Percentiles rank a stretch among this genome's conserved stretches.
Evolutionary conservation across 2,797 vertebrate species (phyloP).

Genomic region (Tenualosa thibaudeaui): DNA sequence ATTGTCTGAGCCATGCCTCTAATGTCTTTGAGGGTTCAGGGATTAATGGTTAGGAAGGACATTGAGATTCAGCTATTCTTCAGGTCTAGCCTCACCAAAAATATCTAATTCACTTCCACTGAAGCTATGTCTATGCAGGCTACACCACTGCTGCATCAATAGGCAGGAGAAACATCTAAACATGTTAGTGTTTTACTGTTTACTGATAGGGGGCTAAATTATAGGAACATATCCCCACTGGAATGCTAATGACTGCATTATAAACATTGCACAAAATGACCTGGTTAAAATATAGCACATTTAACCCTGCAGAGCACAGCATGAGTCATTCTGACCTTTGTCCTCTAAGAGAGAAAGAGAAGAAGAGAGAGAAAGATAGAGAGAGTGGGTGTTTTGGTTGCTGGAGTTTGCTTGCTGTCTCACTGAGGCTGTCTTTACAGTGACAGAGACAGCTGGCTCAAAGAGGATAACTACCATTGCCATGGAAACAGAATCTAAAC

Average conservation of each 20-base stretch:
- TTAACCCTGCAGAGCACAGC: not conserved
- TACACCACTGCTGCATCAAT: not conserved
- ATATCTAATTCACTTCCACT: not conserved
- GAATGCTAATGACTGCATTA: not conserved
- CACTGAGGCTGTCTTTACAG: not conserved
- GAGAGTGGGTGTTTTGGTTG: conserved; percentile 18
- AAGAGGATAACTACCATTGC: conserved; percentile 10
- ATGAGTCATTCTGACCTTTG: conserved; percentile 8
- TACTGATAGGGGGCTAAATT: not conserved
- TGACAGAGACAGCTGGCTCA: conserved; percentile 4
- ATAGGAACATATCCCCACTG: not conserved
- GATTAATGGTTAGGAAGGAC: too few relatives aligned
- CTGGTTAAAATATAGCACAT: not conserved
- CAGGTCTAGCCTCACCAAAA: too few relatives aligned
- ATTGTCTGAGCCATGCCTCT: too few relatives aligned
- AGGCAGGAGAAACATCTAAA: not conserved
- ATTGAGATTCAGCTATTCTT: too few relatives aligned
- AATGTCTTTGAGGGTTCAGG: too few relatives aligned
- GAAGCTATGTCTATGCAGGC: too few relatives aligned
- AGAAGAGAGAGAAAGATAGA: not conserved
- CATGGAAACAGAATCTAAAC: conserved; percentile 40
- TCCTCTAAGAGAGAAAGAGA: not conserved
- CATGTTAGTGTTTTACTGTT: not conserved
- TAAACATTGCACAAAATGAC: not conserved
- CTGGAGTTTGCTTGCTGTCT: conserved; percentile 11